Evolutionary conservation across 2,888 invertebrate species (phyloP), one percentile per base, ranked within the genome.

Genomic region (Folsomia manolachei): DNA sequence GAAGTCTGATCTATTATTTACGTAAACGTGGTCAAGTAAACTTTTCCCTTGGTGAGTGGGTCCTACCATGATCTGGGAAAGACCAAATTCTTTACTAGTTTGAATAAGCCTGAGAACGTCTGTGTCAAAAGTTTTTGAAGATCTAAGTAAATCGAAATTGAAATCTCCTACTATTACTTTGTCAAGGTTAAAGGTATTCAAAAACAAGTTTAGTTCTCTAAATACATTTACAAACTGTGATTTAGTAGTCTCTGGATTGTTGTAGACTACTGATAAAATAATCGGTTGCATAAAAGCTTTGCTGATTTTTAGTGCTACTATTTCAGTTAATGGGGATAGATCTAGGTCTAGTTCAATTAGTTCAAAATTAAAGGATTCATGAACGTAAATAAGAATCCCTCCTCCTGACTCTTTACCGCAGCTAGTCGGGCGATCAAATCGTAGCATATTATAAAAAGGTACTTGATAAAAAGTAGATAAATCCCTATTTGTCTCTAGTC

Each of bases 1-100:
- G n/a, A 25, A 63, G 4, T 27, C 18, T 11, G 14, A 2, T 27
- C 27, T 63, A 25, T 19, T 27, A 27, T 18, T 63, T 14, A 63
- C 27, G n/a, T 63, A 63, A 63, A 63, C 26, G 21, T 63, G 63
- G 27, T 63, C 63, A 18, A 63, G 4, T 2, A 63, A 19, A n/a
- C 27, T 27, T n/a, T 64, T 63, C 27, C 11, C 63, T 7, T 63
- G 11, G 26, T 27, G 27, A 27, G 63, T 62, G 7, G 62, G 21
- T 23, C 24, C 62, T 7, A 23, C 14, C 1, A 62, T 62, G 4
- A 62, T 14, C 14, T 62, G 62, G 23, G 23, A 62, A 4, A 62
- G 14, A 21, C 24, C 24, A 62, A 62, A 62, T 14, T 62, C 62
- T 25, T 24, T 62, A 23, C 23, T 18, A 2, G 24, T 24, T 23